Evolutionary conservation across 2,797 vertebrate species (phyloP).

Genomic region (Malacoctenus gilli): DNA sequence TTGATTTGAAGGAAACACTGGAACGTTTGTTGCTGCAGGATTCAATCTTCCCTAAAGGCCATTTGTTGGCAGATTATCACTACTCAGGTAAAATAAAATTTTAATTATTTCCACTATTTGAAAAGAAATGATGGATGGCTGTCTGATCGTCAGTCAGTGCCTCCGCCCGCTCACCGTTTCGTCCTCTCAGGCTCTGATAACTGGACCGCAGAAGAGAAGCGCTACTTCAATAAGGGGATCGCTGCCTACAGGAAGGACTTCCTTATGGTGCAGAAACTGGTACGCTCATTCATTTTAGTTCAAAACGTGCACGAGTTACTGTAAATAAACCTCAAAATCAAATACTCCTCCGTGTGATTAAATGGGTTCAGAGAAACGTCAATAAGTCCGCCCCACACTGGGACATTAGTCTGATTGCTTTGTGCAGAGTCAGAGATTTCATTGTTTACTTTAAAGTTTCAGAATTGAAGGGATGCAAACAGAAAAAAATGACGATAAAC

Average conservation of each 20-base stretch:
- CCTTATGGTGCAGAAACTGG: conserved; percentile 97
- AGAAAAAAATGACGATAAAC: too few relatives aligned
- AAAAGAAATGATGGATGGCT: too few relatives aligned
- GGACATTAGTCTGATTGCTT: conserved; percentile 1
- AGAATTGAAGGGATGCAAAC: too few relatives aligned
- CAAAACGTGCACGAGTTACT: background rate
- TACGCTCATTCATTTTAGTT: conserved; percentile 46
- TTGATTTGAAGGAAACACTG: conserved; percentile 62
- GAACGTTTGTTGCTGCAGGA: conserved; percentile 71
- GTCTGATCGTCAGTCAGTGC: too few relatives aligned
- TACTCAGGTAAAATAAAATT: conserved; percentile 68
- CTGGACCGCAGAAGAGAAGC: conserved; percentile 92
- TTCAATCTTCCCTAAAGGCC: conserved; percentile 63
- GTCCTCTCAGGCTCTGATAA: conserved; percentile 88
- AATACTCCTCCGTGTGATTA: background rate
- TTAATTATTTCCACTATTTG: background rate
- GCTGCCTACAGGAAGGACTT: conserved; percentile 97
- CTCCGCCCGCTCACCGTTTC: conserved; percentile 31
- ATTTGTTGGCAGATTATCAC: conserved; percentile 73
- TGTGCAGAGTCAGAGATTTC: background rate
- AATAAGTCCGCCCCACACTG: background rate
- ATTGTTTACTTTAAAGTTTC: too few relatives aligned
- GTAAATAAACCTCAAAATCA: background rate
- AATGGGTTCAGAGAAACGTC: background rate
- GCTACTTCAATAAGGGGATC: conserved; percentile 96